Evolutionary conservation across 2,797 vertebrate species (phyloP).

Genomic region (Naso thynnoides): DNA sequence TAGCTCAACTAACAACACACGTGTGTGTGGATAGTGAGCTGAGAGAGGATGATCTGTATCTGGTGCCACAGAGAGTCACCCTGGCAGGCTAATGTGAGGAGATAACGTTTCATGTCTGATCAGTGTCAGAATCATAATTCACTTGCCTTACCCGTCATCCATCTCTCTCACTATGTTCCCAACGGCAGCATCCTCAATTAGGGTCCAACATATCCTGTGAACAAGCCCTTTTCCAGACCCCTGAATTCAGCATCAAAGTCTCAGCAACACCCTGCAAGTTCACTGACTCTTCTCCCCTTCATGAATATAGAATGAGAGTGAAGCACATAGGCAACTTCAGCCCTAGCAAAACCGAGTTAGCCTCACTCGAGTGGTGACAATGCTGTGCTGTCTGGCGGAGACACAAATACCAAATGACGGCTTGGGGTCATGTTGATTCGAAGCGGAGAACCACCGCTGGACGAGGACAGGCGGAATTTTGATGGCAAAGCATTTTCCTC

Average conservation of each 20-base stretch:
- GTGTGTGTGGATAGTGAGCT: conserved; percentile 56
- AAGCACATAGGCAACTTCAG: conserved; percentile 41
- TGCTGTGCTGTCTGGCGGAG: background rate
- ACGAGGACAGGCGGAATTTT: conserved; percentile 17
- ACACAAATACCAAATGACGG: conserved; percentile 36
- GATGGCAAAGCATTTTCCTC: conserved; percentile 15
- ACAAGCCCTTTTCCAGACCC: conserved; percentile 35
- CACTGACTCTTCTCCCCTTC: conserved; percentile 43
- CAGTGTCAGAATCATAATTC: conserved; percentile 65
- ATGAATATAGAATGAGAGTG: conserved; percentile 69
- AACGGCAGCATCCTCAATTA: conserved; percentile 24
- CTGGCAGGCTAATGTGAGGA: conserved; percentile 58
- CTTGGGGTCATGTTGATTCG: conserved; percentile 15
- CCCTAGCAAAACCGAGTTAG: conserved; percentile 33
- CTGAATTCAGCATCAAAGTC: conserved; percentile 21
- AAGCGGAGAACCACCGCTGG: background rate
- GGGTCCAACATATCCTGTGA: background rate
- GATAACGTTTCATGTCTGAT: conserved; percentile 72
- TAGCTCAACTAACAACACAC: conserved; percentile 46
- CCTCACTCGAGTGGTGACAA: conserved; percentile 15
- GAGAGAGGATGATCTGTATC: conserved; percentile 53
- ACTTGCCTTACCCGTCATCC: conserved; percentile 22
- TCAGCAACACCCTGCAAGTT: conserved; percentile 28
- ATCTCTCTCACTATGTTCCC: conserved; percentile 29
- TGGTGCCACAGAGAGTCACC: conserved; percentile 54